Base-by-base conservation (phyloP, 1,140 invertebrate species). In the Tetraneura akinire region DNA sequence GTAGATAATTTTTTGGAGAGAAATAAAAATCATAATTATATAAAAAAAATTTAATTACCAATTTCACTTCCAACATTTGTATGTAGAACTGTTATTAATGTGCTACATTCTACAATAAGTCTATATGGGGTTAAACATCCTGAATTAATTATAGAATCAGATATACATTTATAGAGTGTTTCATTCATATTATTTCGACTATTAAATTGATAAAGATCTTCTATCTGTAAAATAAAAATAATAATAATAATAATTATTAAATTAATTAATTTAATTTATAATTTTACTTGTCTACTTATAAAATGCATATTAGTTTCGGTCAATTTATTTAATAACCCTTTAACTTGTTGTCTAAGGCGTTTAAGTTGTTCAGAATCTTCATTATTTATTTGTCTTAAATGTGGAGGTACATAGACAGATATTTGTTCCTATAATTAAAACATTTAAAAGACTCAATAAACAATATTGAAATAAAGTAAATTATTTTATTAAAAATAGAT, bases 61-160 rank as follows among this genome's bases (percentile, higher is more conserved):
- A 98, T 90, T 91, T 98, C 95, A 23, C 89, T 91, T 21, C 94
- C 96, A 81, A 98, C 89, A 87, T 97, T 97, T 0, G 93, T 93
- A 86, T 97, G 95, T 10, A 98, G 85, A 80, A 96, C 89, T 0
- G 93, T 89, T 21, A 98, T 87, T 0, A 98, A 85, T 83, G 96
- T 90, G 68, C 92, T 90, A 84, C 96, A 91, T 84, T 98, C 96
- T 62, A 93, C 90, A 1, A 95, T 86, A 82, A 98, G 87, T 47
- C 94, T 86, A 83, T 95, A 93, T 1, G 95, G 92, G 29, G 91
- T 91, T 18, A 90, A 83, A 0, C 90, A 86, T 18, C 86, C 83
- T 0, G 88, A 84, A 57, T 26, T 37, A 53, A 96, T 83, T 78
- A 94, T 83, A 0, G 92, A 90, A 78, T 93, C 91, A 10, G 90